A percentile compares a stretch with the other conserved stretches of the same genome.
Conservation (phyloP, 2,888 invertebrate species). For the Drosophila pegasa region DNA sequence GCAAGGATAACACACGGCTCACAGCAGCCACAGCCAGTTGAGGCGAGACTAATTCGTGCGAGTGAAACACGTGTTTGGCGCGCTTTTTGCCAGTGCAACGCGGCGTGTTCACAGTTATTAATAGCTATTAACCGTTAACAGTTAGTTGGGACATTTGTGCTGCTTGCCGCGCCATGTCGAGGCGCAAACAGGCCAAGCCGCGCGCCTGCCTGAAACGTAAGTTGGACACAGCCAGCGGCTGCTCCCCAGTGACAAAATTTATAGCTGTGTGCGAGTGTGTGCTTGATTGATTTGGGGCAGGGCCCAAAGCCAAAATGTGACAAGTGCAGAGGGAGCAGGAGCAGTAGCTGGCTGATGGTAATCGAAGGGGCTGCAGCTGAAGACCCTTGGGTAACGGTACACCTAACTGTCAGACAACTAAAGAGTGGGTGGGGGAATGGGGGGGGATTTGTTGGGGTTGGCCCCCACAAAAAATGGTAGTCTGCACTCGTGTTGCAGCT, state of each 20-base stretch:
- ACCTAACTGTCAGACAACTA: slow-evolving; percentile 69
- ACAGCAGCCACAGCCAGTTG: not conserved
- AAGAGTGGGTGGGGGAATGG: slow-evolving; percentile 8
- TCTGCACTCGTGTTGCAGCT: slow-evolving; percentile 28
- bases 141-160: not conserved
- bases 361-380: slow-evolving; percentile 17
- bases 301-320: slow-evolving; percentile 63
- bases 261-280: slow-evolving; percentile 42
- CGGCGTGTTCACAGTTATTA: slow-evolving; percentile 15
- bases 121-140: not conserved
- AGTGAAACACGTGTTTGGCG: slow-evolving; percentile 49
- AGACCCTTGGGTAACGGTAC: slow-evolving; percentile 52
- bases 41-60: not conserved
- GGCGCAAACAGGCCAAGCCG: slow-evolving; percentile 90
- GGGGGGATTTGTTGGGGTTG: slow-evolving; percentile 28
- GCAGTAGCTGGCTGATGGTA: not conserved
- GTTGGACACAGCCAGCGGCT: slow-evolving; percentile 67
- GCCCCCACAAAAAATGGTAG: slow-evolving; percentile 37
- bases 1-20: slow-evolving; percentile 76
- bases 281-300: slow-evolving; percentile 74
- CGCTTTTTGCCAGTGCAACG: slow-evolving; percentile 43
- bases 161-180: slow-evolving; percentile 86
- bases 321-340: slow-evolving; percentile 58
- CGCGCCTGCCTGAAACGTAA: slow-evolving; percentile 89
- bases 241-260: slow-evolving; percentile 51